phyloP scores from a whole-genome alignment of 2,888 invertebrate species.

The Acanthoscelides obtectus region DNA sequence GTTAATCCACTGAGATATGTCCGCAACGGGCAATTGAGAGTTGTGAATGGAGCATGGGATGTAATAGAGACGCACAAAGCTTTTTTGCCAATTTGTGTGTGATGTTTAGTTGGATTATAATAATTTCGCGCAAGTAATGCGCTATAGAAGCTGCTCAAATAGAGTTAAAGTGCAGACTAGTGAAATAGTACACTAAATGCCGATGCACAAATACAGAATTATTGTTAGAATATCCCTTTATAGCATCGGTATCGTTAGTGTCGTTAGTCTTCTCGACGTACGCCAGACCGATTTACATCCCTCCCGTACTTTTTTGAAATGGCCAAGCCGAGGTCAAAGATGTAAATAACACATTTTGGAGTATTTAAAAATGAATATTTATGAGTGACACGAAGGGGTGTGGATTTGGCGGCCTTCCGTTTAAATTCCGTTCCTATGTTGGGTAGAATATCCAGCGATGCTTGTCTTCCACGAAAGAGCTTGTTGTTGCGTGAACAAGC shows the following conservation, averaged over 20 bases:
- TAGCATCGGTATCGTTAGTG: not conserved
- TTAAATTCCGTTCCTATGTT: constrained; percentile 47
- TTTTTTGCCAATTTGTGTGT: constrained; percentile 46
- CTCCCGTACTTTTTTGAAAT: not conserved
- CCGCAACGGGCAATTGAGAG: too few relatives aligned
- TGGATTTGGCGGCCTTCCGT: constrained; percentile 14
- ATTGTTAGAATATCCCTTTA: not conserved
- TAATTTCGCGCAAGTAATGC: constrained; percentile 37
- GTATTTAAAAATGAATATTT: too few relatives aligned
- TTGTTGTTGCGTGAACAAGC: constrained; percentile 46
- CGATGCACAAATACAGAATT: constrained; percentile 30
- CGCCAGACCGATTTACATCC: not conserved
- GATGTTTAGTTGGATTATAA: constrained; percentile 43
- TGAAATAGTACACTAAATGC: constrained; percentile 8
- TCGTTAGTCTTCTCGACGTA: not conserved
- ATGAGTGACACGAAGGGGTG: not conserved
- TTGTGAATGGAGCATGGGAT: not conserved
- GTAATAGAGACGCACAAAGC: constrained; percentile 26
- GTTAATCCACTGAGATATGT: too few relatives aligned
- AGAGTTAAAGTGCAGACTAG: constrained; percentile 31
- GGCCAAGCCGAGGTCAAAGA: too few relatives aligned
- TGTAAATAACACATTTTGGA: too few relatives aligned
- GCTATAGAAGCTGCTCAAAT: constrained; percentile 45
- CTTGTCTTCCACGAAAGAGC: constrained; percentile 48
- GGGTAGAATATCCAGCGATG: constrained; percentile 48